phyloP scores from a whole-genome alignment of 2,113 vertebrate species.

The Arenaria interpres region DNA sequence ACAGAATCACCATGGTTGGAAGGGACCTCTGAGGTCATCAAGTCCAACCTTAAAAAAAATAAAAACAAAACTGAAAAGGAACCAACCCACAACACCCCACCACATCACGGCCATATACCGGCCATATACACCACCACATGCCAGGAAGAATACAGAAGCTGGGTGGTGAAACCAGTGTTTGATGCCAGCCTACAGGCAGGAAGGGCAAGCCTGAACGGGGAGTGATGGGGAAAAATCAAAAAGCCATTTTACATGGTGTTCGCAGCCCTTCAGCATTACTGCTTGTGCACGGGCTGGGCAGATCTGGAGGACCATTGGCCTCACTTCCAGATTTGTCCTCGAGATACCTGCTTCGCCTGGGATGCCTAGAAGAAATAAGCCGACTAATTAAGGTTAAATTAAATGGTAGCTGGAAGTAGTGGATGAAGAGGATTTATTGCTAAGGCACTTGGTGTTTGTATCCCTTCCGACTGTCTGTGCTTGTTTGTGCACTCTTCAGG shows the following conservation, averaged over 20 bases:
- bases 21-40: too few species aligned
- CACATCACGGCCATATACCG: too few species aligned
- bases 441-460: neutral
- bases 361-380: neutral
- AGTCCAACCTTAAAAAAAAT: too few species aligned
- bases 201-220: fast-evolving
- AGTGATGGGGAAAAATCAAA: neutral
- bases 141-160: neutral
- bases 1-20: too few species aligned
- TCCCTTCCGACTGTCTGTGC: neutral
- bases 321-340: neutral
- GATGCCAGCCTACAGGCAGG: neutral
- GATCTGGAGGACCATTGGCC: neutral
- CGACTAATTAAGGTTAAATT: neutral
- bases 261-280: neutral
- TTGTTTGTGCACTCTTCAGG: neutral
- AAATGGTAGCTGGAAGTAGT: neutral
- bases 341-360: neutral
- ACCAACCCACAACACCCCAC: too few species aligned
- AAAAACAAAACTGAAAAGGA: too few species aligned
- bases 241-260: neutral
- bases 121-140: too few species aligned
- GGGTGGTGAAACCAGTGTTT: neutral
- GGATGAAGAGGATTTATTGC: neutral
- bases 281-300: fast-evolving